phyloP scores from a whole-genome alignment of 2,113 vertebrate species.

The Hypanus sabinus region DNA sequence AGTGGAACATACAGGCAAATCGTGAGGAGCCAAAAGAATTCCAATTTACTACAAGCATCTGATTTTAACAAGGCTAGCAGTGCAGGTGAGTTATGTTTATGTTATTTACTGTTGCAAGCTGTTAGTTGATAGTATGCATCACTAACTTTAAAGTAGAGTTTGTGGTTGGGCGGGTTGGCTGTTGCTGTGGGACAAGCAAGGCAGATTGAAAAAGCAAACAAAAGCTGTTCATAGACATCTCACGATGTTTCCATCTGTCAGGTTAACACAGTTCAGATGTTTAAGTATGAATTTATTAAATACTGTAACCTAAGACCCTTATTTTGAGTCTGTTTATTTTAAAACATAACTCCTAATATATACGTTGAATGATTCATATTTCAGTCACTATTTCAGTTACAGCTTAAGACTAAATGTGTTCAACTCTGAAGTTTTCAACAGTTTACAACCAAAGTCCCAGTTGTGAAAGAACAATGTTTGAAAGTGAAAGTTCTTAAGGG shows the following conservation, averaged over 20 bases:
- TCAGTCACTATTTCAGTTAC: not conserved
- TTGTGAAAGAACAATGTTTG: not conserved
- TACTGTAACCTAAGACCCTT: not conserved
- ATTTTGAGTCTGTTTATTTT: not conserved
- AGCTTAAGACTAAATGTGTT: not conserved
- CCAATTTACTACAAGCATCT: not conserved
- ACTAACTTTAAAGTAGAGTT: not conserved
- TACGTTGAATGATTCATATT: not conserved
- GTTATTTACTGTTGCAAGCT: not conserved
- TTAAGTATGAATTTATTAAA: not conserved
- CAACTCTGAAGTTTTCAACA: not conserved
- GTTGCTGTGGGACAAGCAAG: not conserved
- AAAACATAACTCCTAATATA: not conserved
- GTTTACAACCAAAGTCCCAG: not conserved
- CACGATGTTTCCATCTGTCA: not conserved
- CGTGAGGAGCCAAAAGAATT: not conserved
- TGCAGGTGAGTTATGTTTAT: not conserved
- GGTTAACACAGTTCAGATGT: not conserved
- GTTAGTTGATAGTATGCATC: not conserved
- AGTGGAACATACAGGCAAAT: not conserved
- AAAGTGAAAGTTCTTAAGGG: not conserved
- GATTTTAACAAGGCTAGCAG: not conserved
- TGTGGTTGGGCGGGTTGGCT: not conserved
- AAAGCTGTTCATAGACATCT: not conserved
- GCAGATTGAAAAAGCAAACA: slow-evolving; percentile 10